A percentile compares a stretch with the other conserved stretches of the same genome.
Evolutionary conservation across 1,140 invertebrate species (phyloP).

Genomic region (Camponotus vicinus): DNA sequence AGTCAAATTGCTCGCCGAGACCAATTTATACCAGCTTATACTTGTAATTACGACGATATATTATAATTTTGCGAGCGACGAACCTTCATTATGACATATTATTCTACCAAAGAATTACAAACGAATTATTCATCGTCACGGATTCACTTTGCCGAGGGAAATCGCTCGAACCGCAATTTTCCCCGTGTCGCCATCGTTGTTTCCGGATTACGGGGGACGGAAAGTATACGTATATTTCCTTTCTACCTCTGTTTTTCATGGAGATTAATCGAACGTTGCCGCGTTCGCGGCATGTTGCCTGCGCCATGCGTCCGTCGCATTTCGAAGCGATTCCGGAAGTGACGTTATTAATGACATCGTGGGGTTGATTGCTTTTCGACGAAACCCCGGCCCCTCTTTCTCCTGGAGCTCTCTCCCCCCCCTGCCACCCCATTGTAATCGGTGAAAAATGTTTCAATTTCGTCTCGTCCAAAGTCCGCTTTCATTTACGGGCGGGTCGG

Average conservation of each 20-base stretch:
- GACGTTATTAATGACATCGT: slow-evolving; percentile 77
- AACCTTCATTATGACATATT: slow-evolving; percentile 21
- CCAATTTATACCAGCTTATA: not conserved
- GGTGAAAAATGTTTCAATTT: slow-evolving; percentile 79
- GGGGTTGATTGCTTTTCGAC: slow-evolving; percentile 76
- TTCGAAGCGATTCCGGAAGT: slow-evolving; percentile 54
- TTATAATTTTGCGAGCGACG: slow-evolving; percentile 33
- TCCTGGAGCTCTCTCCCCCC: not conserved
- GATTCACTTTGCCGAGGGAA: slow-evolving; percentile 13
- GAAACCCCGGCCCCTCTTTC: slow-evolving; percentile 7
- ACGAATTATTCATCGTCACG: slow-evolving; percentile 13
- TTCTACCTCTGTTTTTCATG: slow-evolving; percentile 68
- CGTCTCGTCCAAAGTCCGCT: slow-evolving; percentile 44
- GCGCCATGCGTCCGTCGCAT: slow-evolving; percentile 50
- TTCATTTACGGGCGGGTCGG: slow-evolving; percentile 35
- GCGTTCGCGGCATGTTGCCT: slow-evolving; percentile 56
- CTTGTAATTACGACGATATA: slow-evolving; percentile 39
- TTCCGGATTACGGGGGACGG: slow-evolving; percentile 5
- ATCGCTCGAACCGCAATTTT: slow-evolving; percentile 47
- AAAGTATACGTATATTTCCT: slow-evolving; percentile 37
- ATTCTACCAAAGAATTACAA: slow-evolving; percentile 39
- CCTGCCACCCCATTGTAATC: slow-evolving; percentile 58
- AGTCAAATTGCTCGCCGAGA: slow-evolving; percentile 1
- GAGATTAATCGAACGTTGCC: slow-evolving; percentile 79
- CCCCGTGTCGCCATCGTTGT: slow-evolving; percentile 26